Base-by-base conservation (phyloP, 1,140 invertebrate species). In the Caenorhabditis inopinata region DNA sequence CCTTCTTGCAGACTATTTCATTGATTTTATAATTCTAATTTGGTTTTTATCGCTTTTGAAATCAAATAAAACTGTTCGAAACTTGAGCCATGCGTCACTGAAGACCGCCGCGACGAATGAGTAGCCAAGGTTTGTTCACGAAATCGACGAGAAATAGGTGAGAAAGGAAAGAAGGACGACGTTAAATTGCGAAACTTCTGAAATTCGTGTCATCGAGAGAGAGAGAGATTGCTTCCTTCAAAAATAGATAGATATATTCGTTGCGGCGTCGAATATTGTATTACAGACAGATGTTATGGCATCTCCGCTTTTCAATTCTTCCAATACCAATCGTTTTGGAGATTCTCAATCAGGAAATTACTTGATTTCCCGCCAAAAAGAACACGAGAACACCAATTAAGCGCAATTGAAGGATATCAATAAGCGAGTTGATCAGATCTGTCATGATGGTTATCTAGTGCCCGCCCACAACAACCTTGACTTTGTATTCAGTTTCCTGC, bases 61-160 rank as follows among this genome's bases (percentile, higher is more conserved):
- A 42, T 14, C 6, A 42, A 42, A 7, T 42, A 42, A 42, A n/a
- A n/a, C n/a, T n/a, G n/a, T n/a, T n/a, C n/a, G n/a, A n/a, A n/a
- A n/a, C n/a, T n/a, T n/a, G n/a, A n/a, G n/a, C n/a, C n/a, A n/a
- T n/a, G n/a, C n/a, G n/a, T n/a, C n/a, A n/a, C n/a, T n/a, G n/a
- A n/a, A n/a, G n/a, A n/a, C n/a, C n/a, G n/a, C n/a, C n/a, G n/a
- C n/a, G n/a, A n/a, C n/a, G n/a, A n/a, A n/a, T n/a, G n/a, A n/a
- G n/a, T n/a, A n/a, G n/a, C n/a, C n/a, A n/a, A n/a, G n/a, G n/a
- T n/a, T n/a, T n/a, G n/a, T n/a, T 75, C 48, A 42, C 4, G 42
- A 75, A 48, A 48, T 75, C 46, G n/a, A 38, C 38, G 58, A 68
- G 58, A 68, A 68, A 68, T 68, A 68, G 58, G 58, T 68, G 58